Evolutionary conservation across 2,888 invertebrate species (phyloP).

Genomic region (Oligia strigilis): DNA sequence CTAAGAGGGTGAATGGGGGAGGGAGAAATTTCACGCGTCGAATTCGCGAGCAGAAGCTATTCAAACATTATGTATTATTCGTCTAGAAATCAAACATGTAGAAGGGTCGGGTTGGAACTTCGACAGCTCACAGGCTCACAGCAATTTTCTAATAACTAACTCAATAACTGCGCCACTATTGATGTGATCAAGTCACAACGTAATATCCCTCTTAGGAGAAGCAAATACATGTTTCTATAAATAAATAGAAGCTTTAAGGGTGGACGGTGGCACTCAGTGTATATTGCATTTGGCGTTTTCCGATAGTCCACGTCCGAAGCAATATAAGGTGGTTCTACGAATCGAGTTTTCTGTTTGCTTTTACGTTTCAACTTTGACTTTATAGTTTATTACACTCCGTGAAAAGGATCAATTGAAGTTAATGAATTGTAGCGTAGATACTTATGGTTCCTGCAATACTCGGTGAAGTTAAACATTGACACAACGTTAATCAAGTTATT

Average conservation of each 20-base stretch:
- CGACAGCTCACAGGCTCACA: not conserved
- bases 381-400: constrained; percentile 15
- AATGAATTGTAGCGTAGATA: not conserved
- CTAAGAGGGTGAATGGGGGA: too few relatives aligned
- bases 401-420: constrained; percentile 10
- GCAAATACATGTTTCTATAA: constrained; percentile 39
- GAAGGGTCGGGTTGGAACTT: not conserved
- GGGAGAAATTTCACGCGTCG: too few relatives aligned
- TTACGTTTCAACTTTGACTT: constrained; percentile 29
- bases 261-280: constrained; percentile 49
- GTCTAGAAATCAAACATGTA: constrained; percentile 22
- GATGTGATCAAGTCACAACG: constrained; percentile 32
- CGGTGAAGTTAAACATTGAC: not conserved
- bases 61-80: constrained; percentile 11
- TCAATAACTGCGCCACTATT: constrained; percentile 26
- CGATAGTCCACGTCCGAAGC: constrained; percentile 34
- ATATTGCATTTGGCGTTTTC: constrained; percentile 58
- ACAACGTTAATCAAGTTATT: not conserved
- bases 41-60: too few relatives aligned
- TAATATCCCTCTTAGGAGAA: constrained; percentile 43
- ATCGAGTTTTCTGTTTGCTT: constrained; percentile 31
- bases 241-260: constrained; percentile 42
- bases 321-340: constrained; percentile 27
- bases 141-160: constrained; percentile 31
- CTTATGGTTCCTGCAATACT: not conserved